phyloP scores from a whole-genome alignment of 2,797 vertebrate genomes.

The Cynopterus sphinx region DNA sequence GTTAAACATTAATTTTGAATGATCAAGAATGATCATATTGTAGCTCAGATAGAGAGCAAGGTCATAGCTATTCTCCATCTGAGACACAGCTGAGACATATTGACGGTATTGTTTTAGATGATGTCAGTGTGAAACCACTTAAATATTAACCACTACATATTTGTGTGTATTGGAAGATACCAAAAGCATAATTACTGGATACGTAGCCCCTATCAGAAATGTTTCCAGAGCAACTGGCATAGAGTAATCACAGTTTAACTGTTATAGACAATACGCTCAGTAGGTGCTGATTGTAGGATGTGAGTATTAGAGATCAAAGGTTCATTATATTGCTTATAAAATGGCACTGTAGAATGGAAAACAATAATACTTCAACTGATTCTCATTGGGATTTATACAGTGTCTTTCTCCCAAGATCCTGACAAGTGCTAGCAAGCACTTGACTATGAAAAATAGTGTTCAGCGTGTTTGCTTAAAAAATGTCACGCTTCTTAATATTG shows the following conservation, averaged over 20 bases:
- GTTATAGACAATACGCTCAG: background rate
- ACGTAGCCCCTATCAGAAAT: background rate
- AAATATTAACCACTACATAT: background rate
- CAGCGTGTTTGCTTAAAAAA: background rate
- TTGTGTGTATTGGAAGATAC: background rate
- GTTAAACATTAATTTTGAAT: background rate
- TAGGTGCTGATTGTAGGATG: background rate
- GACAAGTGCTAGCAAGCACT: background rate
- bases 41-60: background rate
- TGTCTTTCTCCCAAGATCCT: background rate
- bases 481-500: background rate
- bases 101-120: background rate
- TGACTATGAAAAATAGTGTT: background rate
- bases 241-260: background rate
- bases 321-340: background rate
- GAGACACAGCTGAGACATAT: background rate
- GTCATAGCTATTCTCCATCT: background rate
- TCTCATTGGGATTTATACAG: background rate
- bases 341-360: background rate
- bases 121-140: background rate
- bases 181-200: background rate
- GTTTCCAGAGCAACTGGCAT: background rate
- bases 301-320: conserved; percentile 9
- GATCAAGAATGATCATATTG: background rate
- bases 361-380: background rate